Percentiles rank a stretch among this genome's conserved stretches.
These are phyloP conservation scores for Porphyrio hochstetteri DNA, from an alignment of 2,113 vertebrate species.

Conservation along the genomic window DNA sequence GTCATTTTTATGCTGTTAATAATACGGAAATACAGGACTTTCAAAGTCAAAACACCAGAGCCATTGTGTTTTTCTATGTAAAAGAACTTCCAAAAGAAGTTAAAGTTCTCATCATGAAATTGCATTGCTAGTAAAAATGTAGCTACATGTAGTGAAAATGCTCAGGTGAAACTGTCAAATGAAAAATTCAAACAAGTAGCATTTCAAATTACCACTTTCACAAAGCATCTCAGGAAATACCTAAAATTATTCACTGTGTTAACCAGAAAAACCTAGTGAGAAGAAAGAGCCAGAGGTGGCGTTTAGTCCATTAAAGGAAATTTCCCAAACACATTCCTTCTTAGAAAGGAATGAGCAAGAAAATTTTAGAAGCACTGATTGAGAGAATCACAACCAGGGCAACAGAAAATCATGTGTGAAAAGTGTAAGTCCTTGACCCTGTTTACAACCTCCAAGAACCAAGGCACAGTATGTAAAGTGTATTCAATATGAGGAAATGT, in stretches of 20 bases:
- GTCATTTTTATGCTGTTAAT: background rate
- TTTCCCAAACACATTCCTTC: rapidly evolving
- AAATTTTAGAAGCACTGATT: background rate
- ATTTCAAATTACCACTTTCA: background rate
- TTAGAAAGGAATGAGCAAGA: rapidly evolving
- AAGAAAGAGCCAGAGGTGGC: background rate
- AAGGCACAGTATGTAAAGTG: background rate
- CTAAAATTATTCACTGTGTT: background rate
- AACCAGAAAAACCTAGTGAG: background rate
- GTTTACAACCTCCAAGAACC: background rate
- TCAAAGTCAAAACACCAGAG: background rate
- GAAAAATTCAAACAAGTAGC: background rate
- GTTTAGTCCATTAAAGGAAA: background rate
- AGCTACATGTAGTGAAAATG: too few relatives aligned
- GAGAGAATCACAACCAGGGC: background rate
- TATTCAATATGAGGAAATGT: background rate
- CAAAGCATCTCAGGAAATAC: background rate
- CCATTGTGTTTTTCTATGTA: background rate
- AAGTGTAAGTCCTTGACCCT: background rate
- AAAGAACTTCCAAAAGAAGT: background rate
- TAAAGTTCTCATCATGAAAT: background rate
- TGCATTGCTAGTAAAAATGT: background rate
- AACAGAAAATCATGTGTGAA: background rate
- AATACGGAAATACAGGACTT: background rate
- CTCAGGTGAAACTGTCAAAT: background rate